Base-by-base conservation (phyloP, 2,797 vertebrate species). In the Xenentodon cancila region DNA sequence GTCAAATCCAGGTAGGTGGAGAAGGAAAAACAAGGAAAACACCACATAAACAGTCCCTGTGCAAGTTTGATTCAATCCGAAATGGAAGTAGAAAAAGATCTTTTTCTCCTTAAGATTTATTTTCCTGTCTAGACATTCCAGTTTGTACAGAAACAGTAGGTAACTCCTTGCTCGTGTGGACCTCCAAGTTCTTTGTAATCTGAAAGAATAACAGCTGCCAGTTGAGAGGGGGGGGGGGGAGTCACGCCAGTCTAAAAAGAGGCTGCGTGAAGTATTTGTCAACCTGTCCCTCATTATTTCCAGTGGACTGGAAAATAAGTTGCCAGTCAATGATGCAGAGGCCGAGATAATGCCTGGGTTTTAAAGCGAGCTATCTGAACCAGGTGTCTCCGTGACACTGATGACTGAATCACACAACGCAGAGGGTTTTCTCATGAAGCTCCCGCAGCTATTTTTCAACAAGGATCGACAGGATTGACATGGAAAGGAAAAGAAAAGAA, bases 231-330 rank as follows among this genome's bases (percentile, higher is more conserved):
- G 64, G 68, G 74, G 72, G 2, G 37, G 37, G 37, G 37, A 2
- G 13, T 40, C 49, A 53, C 56, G 79, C 70, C 66, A 66, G 80
- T 90, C 79, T 77, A 75, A 88, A 88, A 86, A 85, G 75, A 73
- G 68, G 82, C 67, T 75, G 74, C 80, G 83, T 87, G 63, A 86
- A 88, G 81, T 87, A 86, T 93, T 90, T 92, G 90, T 91, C 84
- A 89, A 89, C 81, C 84, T 75, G 82, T 85, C 85, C 69, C 69
- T 80, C 69, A 66, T 84, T 92, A 90, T 90, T 93, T 75, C 83
- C 89, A 89, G 64, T 88, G 88, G 92, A 91, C 86, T 93, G 92
- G 90, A 94, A 93, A 94, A 95, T 88, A 93, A 92, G 88, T 91
- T 89, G 78, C 71, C 84, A 89, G 80, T 71, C 81, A 82, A 49